These are phyloP conservation scores for Diceros bicornis DNA, from an alignment of 2,797 vertebrate genomes.

Conservation along the genomic window DNA sequence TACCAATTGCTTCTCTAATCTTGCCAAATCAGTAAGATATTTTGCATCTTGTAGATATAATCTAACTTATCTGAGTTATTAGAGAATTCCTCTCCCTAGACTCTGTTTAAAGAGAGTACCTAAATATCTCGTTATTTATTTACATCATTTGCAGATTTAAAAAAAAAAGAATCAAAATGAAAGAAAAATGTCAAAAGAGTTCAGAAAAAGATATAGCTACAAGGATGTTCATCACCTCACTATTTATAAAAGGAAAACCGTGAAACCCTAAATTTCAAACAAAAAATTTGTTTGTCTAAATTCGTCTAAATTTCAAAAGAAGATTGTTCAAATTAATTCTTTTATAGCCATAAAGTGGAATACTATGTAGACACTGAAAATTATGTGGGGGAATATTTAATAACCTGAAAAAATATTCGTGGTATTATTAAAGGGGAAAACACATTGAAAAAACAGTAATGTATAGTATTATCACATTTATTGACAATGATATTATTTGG, in stretches of 20 bases:
- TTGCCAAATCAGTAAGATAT: slow-evolving; percentile 15
- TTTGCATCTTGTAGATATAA: slow-evolving; percentile 34
- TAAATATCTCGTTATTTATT: not conserved
- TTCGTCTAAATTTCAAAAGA: not conserved
- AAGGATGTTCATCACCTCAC: not conserved
- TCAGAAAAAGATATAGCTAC: slow-evolving; percentile 25
- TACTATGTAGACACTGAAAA: not conserved
- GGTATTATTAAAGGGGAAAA: not conserved
- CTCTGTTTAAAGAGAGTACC: not conserved
- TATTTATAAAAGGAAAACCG: slow-evolving; percentile 33
- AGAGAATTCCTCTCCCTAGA: not conserved
- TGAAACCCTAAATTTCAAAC: slow-evolving; percentile 44
- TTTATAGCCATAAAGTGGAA: not conserved
- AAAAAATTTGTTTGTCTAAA: not conserved
- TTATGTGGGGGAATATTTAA: not conserved
- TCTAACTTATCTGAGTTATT: slow-evolving; percentile 31
- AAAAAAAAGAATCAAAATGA: slow-evolving; percentile 1
- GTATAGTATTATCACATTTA: not conserved
- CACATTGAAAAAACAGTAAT: not conserved
- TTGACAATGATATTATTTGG: not conserved
- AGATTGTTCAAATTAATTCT: slow-evolving; percentile 37
- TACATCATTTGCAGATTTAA: not conserved
- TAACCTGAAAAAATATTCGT: not conserved
- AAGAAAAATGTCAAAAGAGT: not conserved
- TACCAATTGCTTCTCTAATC: slow-evolving; percentile 34